These are phyloP conservation scores for Sinocyclocheilus maitianheensis DNA, from an alignment of 2,113 vertebrate species.

Conservation along the genomic window DNA sequence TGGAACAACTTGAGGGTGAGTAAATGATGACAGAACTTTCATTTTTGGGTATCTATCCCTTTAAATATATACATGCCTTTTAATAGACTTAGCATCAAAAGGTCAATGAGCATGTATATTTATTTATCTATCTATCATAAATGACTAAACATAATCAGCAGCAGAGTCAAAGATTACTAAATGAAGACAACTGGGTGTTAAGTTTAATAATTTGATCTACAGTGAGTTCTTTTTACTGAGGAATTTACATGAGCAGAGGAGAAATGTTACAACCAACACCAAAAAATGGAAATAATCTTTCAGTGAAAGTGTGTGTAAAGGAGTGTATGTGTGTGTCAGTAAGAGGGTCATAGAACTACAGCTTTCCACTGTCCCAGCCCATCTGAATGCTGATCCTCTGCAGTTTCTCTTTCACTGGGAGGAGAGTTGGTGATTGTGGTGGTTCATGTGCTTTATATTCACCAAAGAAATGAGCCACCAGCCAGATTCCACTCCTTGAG, in stretches of 20 bases:
- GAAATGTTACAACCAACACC: background rate
- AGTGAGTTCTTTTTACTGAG: background rate
- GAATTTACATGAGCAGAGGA: background rate
- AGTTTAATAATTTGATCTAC: background rate
- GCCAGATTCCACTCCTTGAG: constrained; percentile 23
- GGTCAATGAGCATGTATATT: background rate
- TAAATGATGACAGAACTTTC: too few species aligned
- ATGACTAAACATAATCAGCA: background rate
- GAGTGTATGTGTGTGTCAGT: constrained; percentile 37
- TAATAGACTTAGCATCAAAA: too few species aligned
- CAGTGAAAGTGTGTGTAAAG: constrained; percentile 40
- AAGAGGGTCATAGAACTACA: constrained; percentile 42
- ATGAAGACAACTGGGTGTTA: background rate
- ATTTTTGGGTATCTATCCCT: too few species aligned
- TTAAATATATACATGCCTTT: too few species aligned
- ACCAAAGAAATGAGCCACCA: background rate
- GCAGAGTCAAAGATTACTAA: background rate
- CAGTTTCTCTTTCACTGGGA: background rate
- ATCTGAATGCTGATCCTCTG: constrained; percentile 29
- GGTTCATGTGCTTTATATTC: background rate
- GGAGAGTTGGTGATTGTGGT: background rate
- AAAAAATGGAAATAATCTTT: constrained; percentile 43
- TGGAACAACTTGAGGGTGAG: too few species aligned
- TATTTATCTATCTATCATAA: background rate
- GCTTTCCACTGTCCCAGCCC: constrained; percentile 25